Evolutionary conservation across 1,140 invertebrate genomes (phyloP), one percentile per base, ranked within the genome.

Genomic region (Zelostemma sp.): DNA sequence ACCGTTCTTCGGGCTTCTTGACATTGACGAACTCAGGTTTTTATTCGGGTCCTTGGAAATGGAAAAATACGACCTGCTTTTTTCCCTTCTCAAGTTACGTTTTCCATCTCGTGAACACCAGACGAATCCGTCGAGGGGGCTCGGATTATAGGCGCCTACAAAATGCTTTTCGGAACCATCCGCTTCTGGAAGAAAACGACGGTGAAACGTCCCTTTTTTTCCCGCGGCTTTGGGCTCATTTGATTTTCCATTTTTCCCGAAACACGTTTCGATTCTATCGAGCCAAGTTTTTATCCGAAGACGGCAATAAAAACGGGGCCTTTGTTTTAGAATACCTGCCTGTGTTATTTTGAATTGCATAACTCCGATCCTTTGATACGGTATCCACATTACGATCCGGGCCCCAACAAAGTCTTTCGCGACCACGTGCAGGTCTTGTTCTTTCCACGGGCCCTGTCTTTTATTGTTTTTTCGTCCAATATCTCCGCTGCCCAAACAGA

Each of bases 401-500:
- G 28, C 28, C 28, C 28, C 28, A 31, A 31, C 28, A 31, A 31
- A 31, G 28, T 31, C 28, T 5, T 31, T 11, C 11, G 11, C 28
- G 28, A 11, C 28, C 28, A 31, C 11, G 35, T 40, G 35, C 35
- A 40, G 35, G 35, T 40, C 14, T 15, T 40, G 1, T 40, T 40
- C 35, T 40, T 40, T 40, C 14, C 14, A 6, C 4, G 35, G 35
- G 11, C 11, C 11, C 3, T 15, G 2, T 40, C 11, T 40, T 4
- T 40, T 40, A 12, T 12, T 40, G 28, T 40, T 40, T 40, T 40
- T 40, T 15, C 3, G 35, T 12, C 11, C 5, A 12, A 12, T 5
- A 12, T 40, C 35, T 40, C 35, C 14, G 11, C 50, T 50, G 38
- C 50, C 47, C 56, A 57, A 64, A 55, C 56, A 59, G 16, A 66